Evolutionary conservation across 2,797 vertebrate species (phyloP), one percentile per base, ranked within the genome.

Genomic region (Alcedo atthis): DNA sequence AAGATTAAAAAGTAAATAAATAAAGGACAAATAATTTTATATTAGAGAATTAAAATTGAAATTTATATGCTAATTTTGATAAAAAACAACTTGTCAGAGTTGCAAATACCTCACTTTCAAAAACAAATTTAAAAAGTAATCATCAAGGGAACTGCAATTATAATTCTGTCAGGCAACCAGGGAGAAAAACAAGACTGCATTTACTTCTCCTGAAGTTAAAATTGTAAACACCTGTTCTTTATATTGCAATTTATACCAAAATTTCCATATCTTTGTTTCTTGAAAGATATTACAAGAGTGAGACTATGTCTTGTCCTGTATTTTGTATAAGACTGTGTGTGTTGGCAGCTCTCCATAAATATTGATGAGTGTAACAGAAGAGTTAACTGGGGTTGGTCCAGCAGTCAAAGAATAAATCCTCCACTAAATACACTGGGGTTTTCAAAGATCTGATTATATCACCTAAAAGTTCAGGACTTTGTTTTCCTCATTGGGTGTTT

Each of bases 321-420:
- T 85, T 90, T 90, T 81, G 53, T 87, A 28, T 54, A 76, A 63
- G 66, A 21, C 43, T 82, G 26, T 90, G 57, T 51, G 59, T 0
- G 0, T 89, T 96, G 95, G 89, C 84, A 92, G 35, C 40, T 77
- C 18, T 63, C 90, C 94, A 94, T 63, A 94, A 87, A 92, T 70
- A 94, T 54, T 88, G 90, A 94, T 94, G 92, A 93, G 43, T 76
- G 92, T 80, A 95, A 87, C 92, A 95, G 91, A 93, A 90, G 89
- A 87, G 87, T 95, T 95, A 96, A 96, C 77, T 87, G 90, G 87
- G 79, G 58, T 79, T 92, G 92, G 59, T 95, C 90, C 88, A 92
- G 78, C 81, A 89, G 69, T 64, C 54, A 89, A 87, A 93, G 64
- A 92, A 89, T 84, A 93, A 95, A 93, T 85, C 74, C 71, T 79